Evolutionary conservation across 2,888 invertebrate genomes (phyloP).

Genomic region (Lasiommata megera): DNA sequence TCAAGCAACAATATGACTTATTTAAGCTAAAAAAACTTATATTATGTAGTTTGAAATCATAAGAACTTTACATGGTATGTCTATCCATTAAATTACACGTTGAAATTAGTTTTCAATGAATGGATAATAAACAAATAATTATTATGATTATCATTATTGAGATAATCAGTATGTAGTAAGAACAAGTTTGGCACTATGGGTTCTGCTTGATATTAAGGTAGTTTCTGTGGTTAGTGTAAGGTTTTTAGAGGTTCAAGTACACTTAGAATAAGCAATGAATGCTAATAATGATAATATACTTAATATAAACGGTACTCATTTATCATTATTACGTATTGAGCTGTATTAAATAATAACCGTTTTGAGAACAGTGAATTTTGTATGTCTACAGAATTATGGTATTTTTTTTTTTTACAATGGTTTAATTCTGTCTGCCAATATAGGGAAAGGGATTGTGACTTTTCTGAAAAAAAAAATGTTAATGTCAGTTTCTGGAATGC

Average conservation of each 20-base stretch:
- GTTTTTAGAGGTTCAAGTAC: constrained; percentile 50
- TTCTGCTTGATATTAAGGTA: constrained; percentile 33
- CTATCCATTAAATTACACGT: too few species aligned
- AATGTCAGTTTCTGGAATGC: constrained; percentile 6
- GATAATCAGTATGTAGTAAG: neutral
- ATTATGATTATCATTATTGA: neutral
- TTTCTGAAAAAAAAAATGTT: constrained; percentile 15
- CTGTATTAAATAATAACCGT: constrained; percentile 39
- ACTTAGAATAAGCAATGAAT: constrained; percentile 50
- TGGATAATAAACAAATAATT: too few species aligned
- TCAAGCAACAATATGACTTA: too few species aligned
- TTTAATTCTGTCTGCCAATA: constrained; percentile 39
- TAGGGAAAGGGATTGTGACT: constrained; percentile 42
- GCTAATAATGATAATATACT: constrained; percentile 67
- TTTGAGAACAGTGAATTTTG: constrained; percentile 23
- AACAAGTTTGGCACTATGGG: neutral
- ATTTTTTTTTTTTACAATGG: constrained; percentile 27
- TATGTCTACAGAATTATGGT: constrained; percentile 27
- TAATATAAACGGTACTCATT: constrained; percentile 75
- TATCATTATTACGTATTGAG: constrained; percentile 50
- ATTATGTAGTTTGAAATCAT: too few species aligned
- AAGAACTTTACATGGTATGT: too few species aligned
- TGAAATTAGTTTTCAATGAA: too few species aligned
- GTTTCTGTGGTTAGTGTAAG: constrained; percentile 36
- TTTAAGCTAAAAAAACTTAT: too few species aligned